Evolutionary conservation across 2,797 vertebrate species (phyloP), one percentile per base, ranked within the genome.

Genomic region (Etheostoma nigrum): DNA sequence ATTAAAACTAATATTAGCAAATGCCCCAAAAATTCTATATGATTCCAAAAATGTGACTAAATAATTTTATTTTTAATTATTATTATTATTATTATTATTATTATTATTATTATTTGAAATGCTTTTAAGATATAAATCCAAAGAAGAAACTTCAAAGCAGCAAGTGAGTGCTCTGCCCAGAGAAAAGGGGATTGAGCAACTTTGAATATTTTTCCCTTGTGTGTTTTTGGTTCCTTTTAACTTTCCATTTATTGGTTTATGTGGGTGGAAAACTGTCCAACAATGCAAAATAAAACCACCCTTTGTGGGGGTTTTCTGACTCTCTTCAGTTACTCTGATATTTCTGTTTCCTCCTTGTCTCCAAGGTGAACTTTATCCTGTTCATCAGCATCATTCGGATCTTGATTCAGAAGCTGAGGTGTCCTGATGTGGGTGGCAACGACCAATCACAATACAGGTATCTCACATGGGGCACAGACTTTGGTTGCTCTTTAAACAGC

Each of bases 391-490:
- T 99, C 58, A 94, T 98, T 62, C 94, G 97, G 49, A 97, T 98
- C 85, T 79, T 99, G 77, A 91, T 97, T 36, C 96, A 98, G 91
- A 99, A 98, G 92, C 85, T 99, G 81, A 93, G 94, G 19, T 97
- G 96, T 79, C 96, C 97, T 5, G 96, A 98, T 6, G 91, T 97
- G 0, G 95, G 96, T 0, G 96, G 97, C 79, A 97, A 95, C 13
- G 96, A 97, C 83, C 96, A 96, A 45, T 97, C 96, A 16, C 97
- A 99, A 48, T 99, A 97, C 92, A 97, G 95, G 97, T 98, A 74
- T 18, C 42, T 53, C 21, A 40, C 69, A 14, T 1, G 4, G 15
- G 44, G 9, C 9, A 4, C 5, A 4, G 15, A 21, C 21, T 40
- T 23, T n/a, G 6, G 45, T 40, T 23, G 13, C 16, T 55, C 23